A percentile compares a stretch with the other conserved stretches of the same genome.
Conservation (phyloP, 2,888 invertebrate genomes). For the Campoplex capitator region DNA sequence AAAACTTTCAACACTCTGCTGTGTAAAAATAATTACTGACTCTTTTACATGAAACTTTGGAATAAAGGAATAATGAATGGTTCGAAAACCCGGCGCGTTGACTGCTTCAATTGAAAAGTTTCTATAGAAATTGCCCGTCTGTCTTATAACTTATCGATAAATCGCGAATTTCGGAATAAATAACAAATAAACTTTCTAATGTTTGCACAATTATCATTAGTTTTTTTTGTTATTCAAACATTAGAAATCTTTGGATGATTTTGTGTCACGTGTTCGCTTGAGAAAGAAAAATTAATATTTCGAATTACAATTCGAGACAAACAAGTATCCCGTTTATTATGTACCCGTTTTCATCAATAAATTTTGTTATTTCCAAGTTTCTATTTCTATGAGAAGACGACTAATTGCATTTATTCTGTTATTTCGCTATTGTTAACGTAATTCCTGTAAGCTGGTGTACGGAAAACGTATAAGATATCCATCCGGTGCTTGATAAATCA, state of each 20-base stretch:
- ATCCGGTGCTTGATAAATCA: not conserved
- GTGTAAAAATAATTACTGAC: slow-evolving; percentile 52
- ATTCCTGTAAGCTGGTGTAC: not conserved
- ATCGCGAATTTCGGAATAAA: not conserved
- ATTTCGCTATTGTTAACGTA: not conserved
- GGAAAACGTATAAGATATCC: not conserved
- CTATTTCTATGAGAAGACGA: not conserved
- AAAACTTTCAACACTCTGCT: slow-evolving; percentile 5
- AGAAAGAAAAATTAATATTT: not conserved
- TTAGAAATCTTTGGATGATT: not conserved
- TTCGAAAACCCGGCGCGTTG: not conserved
- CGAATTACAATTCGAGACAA: not conserved
- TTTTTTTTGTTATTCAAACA: not conserved
- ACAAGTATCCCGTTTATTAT: too few species aligned
- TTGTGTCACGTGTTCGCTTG: not conserved
- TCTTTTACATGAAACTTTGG: slow-evolving; percentile 24
- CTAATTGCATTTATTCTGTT: not conserved
- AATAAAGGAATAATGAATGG: slow-evolving; percentile 13
- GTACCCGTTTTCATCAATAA: too few species aligned
- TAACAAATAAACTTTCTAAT: not conserved
- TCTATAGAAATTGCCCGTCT: not conserved
- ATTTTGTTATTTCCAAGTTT: not conserved
- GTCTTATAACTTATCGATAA: not conserved
- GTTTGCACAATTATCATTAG: not conserved
- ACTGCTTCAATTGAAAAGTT: not conserved